Percentiles rank a stretch among this genome's conserved stretches.
Evolutionary conservation across 2,888 invertebrate species (phyloP).

Genomic region (Drosophila greeni): DNA sequence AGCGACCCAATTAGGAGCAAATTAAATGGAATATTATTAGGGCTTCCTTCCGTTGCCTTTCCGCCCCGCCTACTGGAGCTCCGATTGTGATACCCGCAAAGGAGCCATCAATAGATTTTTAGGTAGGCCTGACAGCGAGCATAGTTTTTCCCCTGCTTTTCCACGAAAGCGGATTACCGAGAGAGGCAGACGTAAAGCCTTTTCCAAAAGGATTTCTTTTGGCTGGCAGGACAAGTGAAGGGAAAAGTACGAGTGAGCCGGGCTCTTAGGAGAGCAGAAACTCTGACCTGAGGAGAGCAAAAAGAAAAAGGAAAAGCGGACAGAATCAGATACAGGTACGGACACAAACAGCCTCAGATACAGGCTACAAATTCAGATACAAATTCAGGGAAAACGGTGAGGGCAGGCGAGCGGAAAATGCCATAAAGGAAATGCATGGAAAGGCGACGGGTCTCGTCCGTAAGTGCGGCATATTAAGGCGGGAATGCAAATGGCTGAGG

Average conservation of each 20-base stretch:
- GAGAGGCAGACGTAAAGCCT: conserved; percentile 63
- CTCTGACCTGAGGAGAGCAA: conserved; percentile 8
- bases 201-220: conserved; percentile 61
- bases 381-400: conserved; percentile 24
- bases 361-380: conserved; percentile 6
- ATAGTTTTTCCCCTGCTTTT: conserved; percentile 39
- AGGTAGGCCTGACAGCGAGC: conserved; percentile 26
- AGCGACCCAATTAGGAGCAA: conserved; percentile 18
- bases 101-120: conserved; percentile 32
- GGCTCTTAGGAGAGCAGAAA: conserved; percentile 16
- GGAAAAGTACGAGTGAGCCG: conserved; percentile 7
- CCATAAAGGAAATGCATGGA: conserved; percentile 58
- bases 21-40: conserved; percentile 14
- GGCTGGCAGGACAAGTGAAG: conserved; percentile 42
- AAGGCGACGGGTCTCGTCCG: not conserved
- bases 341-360: conserved; percentile 7
- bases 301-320: conserved; percentile 4
- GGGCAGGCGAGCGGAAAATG: conserved; percentile 51
- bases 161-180: conserved; percentile 60
- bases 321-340: conserved; percentile 9
- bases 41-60: conserved; percentile 11
- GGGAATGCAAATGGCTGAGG: conserved; percentile 34
- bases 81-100: conserved; percentile 5
- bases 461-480: conserved; percentile 23
- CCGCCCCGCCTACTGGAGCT: not conserved